These are phyloP conservation scores for Margaritifera margaritifera DNA, from an alignment of 2,888 invertebrate species.

Conservation along the genomic window DNA sequence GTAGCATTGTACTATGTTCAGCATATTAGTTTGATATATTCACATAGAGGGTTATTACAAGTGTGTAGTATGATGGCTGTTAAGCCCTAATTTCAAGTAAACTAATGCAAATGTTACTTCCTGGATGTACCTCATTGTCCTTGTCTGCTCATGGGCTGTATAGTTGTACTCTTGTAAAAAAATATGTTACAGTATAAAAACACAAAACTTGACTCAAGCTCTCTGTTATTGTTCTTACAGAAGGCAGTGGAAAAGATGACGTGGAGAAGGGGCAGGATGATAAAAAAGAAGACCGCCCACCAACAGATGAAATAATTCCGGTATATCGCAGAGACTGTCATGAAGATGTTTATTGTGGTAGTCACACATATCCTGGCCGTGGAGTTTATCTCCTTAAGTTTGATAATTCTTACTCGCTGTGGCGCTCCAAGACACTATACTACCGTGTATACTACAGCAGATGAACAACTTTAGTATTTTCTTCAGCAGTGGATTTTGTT, in stretches of 20 bases:
- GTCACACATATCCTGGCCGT: slow-evolving; percentile 95
- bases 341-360: slow-evolving; percentile 97
- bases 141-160: too few relatives aligned
- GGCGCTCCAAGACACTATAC: slow-evolving; percentile 99
- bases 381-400: slow-evolving; percentile 98
- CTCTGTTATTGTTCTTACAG: slow-evolving; percentile 14
- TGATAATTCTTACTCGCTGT: slow-evolving; percentile 98
- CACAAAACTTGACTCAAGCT: not conserved
- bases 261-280: slow-evolving; percentile 76
- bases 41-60: too few relatives aligned
- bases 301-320: slow-evolving; percentile 90
- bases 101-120: too few relatives aligned
- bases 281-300: slow-evolving; percentile 75
- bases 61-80: too few relatives aligned
- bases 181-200: too few relatives aligned
- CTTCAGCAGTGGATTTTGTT: not conserved
- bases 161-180: too few relatives aligned
- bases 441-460: slow-evolving; percentile 95
- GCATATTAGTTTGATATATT: too few relatives aligned
- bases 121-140: too few relatives aligned
- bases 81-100: too few relatives aligned
- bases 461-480: slow-evolving; percentile 34
- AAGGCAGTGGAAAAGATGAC: slow-evolving; percentile 74
- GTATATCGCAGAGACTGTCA: slow-evolving; percentile 97
- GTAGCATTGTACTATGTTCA: too few relatives aligned